A percentile compares a stretch with the other conserved stretches of the same genome.
Conservation (phyloP, 1,140 invertebrate genomes). For the Drosophila lowei region DNA sequence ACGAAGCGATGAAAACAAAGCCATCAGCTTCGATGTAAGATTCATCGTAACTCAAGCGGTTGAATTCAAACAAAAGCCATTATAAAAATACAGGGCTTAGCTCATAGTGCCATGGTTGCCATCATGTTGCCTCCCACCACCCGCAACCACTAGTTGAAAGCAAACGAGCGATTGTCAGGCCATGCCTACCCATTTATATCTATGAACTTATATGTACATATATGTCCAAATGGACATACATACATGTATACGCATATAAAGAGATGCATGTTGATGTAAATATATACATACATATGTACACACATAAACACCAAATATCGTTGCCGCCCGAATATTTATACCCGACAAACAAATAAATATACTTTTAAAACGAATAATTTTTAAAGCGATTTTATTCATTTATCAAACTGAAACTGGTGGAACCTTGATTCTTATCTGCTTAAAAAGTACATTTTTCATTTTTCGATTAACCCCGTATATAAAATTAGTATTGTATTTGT, state of each 20-base stretch:
- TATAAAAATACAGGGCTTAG: too few species aligned
- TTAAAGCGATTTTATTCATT: too few species aligned
- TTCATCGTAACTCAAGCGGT: constrained; percentile 42
- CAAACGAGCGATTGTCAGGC: constrained; percentile 40
- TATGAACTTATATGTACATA: constrained; percentile 52
- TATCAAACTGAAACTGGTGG: too few species aligned
- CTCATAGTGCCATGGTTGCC: constrained; percentile 2
- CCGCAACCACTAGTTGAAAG: constrained; percentile 42
- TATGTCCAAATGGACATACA: constrained; percentile 43
- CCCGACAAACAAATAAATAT: too few species aligned
- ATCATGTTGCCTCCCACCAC: constrained; percentile 35
- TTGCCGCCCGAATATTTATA: too few species aligned
- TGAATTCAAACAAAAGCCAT: constrained; percentile 37
- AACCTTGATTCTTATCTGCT: too few species aligned
- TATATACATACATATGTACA: too few species aligned
- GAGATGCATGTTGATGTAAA: constrained; percentile 19
- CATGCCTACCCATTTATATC: constrained; percentile 19
- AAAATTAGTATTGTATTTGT: too few species aligned
- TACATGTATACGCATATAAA: constrained; percentile 30
- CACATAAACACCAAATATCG: too few species aligned
- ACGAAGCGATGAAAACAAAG: constrained; percentile 75
- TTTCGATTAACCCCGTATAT: too few species aligned
- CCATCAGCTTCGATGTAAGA: constrained; percentile 30
- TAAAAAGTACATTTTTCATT: too few species aligned
- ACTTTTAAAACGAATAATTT: too few species aligned